Evolutionary conservation across 1,140 invertebrate species (phyloP).

Genomic region (Caenorhabditis inopinata): DNA sequence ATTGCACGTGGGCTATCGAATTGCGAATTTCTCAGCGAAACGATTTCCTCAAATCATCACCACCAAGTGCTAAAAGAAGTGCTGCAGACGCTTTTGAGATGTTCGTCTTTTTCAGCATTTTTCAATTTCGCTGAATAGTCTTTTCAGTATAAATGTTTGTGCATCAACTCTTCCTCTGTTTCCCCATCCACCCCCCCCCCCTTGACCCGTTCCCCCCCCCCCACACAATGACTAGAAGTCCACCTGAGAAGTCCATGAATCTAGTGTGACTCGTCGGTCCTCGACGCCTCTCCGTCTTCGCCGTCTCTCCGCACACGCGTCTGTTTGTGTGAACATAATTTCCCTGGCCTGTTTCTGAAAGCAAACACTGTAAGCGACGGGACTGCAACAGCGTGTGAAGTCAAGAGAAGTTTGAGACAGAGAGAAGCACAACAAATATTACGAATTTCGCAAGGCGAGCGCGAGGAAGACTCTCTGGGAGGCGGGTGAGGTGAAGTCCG

Average conservation of each 20-base stretch:
- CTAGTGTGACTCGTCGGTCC: neutral
- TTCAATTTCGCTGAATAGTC: no score
- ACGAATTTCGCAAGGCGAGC: conserved; percentile 3
- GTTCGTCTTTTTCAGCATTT: no score
- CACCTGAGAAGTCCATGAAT: neutral
- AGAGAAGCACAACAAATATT: conserved; percentile 28
- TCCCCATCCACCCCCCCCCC: neutral
- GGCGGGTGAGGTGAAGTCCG: neutral
- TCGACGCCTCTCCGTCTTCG: no score
- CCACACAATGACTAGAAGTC: no score
- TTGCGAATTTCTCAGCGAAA: no score
- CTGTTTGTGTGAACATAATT: no score
- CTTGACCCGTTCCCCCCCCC: neutral
- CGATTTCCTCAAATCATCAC: no score
- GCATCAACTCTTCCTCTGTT: neutral
- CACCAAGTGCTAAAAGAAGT: no score
- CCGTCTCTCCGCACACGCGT: neutral
- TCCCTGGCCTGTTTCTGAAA: conserved; percentile 10
- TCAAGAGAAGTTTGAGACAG: neutral
- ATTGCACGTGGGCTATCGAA: no score
- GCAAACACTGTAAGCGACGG: conserved; percentile 21
- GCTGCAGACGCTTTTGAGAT: no score
- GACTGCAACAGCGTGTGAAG: neutral
- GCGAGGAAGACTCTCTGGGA: neutral
- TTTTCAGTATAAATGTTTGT: neutral